Evolutionary conservation across 2,113 vertebrate genomes (phyloP).

Genomic region (Pollachius pollachius): DNA sequence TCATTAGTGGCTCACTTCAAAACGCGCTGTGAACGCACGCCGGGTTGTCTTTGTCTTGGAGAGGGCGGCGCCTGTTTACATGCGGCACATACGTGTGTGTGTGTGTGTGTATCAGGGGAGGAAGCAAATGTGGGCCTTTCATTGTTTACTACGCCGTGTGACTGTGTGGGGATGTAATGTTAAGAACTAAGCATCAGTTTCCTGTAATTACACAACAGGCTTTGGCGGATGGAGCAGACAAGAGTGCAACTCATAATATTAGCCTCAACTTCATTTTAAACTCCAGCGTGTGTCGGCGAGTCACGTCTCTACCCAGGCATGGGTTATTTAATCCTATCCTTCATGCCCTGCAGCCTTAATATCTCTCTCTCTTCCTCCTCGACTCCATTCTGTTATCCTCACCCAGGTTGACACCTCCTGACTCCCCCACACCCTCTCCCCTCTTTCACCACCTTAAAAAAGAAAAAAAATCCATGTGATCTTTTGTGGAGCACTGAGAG

Average conservation of each 20-base stretch:
- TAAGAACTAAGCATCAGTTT: too few relatives aligned
- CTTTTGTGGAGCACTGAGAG: constrained; percentile 52
- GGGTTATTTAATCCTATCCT: constrained; percentile 55
- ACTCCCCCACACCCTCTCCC: constrained; percentile 53
- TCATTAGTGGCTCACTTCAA: constrained; percentile 61
- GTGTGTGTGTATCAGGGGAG: too few relatives aligned
- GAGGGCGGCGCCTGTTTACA: too few relatives aligned
- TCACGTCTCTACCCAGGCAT: constrained; percentile 46
- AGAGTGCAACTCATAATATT: constrained; percentile 22
- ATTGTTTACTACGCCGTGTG: too few relatives aligned
- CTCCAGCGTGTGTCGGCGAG: constrained; percentile 40
- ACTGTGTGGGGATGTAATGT: too few relatives aligned
- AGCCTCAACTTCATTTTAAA: constrained; percentile 40
- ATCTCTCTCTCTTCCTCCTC: constrained; percentile 32
- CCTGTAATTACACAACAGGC: too few relatives aligned
- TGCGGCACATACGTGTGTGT: too few relatives aligned
- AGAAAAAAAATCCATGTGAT: constrained; percentile 42
- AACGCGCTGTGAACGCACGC: constrained; percentile 4
- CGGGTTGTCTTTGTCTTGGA: too few relatives aligned
- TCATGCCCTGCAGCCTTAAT: constrained; percentile 52
- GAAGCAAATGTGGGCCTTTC: too few relatives aligned
- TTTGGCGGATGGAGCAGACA: not conserved
- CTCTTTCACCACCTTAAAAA: constrained; percentile 35
- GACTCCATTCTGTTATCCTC: constrained; percentile 55
- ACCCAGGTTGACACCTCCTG: constrained; percentile 59